Percentiles rank a stretch among this genome's conserved stretches.
Evolutionary conservation across 1,140 invertebrate genomes (phyloP).

Genomic region (Drosophila ficusphila): DNA sequence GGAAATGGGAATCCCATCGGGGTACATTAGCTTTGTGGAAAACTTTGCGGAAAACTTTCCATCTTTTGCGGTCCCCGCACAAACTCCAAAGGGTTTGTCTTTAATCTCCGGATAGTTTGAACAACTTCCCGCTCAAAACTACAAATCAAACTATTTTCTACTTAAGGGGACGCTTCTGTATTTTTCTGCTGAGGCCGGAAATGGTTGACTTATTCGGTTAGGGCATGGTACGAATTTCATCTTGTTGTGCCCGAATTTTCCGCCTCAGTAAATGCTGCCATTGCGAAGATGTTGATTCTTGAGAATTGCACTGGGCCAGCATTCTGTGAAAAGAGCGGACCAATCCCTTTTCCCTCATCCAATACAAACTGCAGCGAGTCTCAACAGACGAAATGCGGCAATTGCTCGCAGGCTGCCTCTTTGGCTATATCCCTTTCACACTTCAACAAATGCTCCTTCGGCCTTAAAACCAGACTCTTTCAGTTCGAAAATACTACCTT

Average conservation of each 20-base stretch:
- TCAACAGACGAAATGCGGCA: constrained; percentile 48
- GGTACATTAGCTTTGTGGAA: constrained; percentile 51
- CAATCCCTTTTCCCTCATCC: constrained; percentile 18
- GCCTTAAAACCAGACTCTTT: too few species aligned
- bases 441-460: not conserved
- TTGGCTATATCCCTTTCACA: constrained; percentile 12
- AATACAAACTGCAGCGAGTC: constrained; percentile 46
- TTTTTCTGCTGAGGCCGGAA: not conserved
- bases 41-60: constrained; percentile 28
- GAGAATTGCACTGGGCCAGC: constrained; percentile 45
- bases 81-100: constrained; percentile 22
- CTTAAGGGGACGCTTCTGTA: not conserved
- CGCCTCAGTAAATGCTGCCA: constrained; percentile 16
- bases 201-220: not conserved
- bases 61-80: constrained; percentile 23
- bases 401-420: constrained; percentile 55
- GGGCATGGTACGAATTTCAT: constrained; percentile 18
- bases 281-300: constrained; percentile 37
- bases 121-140: constrained; percentile 5
- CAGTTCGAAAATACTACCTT: not conserved
- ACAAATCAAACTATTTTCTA: constrained; percentile 37
- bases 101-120: constrained; percentile 36
- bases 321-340: not conserved
- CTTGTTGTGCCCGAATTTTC: constrained; percentile 32
- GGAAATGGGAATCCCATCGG: constrained; percentile 21